These are phyloP conservation scores for Agriopis aurantiaria DNA, from an alignment of 2,888 invertebrate genomes.

Conservation along the genomic window DNA sequence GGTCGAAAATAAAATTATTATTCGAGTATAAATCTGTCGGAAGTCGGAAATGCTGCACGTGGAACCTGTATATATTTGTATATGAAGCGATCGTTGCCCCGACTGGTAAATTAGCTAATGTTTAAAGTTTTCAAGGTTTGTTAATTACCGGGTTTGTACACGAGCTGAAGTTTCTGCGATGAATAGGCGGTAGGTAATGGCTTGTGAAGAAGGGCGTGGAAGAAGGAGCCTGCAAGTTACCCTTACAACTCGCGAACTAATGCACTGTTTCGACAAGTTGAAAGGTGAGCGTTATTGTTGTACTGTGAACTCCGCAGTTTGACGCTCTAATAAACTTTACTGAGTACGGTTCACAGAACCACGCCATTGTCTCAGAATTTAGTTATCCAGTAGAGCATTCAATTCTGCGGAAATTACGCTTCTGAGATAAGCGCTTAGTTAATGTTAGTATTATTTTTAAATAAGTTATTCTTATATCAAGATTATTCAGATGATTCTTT, in stretches of 20 bases:
- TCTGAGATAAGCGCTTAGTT: constrained; percentile 39
- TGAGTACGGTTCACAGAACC: constrained; percentile 36
- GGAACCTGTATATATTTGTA: constrained; percentile 19
- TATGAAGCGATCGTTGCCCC: constrained; percentile 47
- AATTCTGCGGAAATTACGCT: constrained; percentile 34
- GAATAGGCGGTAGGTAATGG: constrained; percentile 65
- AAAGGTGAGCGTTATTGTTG: constrained; percentile 54
- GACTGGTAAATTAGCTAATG: constrained; percentile 69
- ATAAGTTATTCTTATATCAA: not conserved
- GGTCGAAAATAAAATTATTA: constrained; percentile 40
- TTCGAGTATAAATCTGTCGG: constrained; percentile 34
- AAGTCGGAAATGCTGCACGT: constrained; percentile 23
- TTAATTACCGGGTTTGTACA: constrained; percentile 71
- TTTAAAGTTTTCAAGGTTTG: constrained; percentile 72
- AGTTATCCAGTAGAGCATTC: constrained; percentile 52
- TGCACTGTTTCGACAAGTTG: constrained; percentile 58
- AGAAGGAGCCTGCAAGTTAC: constrained; percentile 52
- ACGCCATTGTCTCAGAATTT: constrained; percentile 59
- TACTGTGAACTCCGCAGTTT: constrained; percentile 47
- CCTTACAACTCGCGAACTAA: constrained; percentile 55
- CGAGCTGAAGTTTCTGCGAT: constrained; percentile 57
- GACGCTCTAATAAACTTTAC: constrained; percentile 52
- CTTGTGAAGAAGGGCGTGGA: constrained; percentile 61
- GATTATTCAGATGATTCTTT: no score
- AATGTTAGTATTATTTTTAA: not conserved